Percentiles rank a stretch among this genome's conserved stretches.
Conservation (phyloP, 2,888 invertebrate genomes). For the Isotomurus palustris region DNA sequence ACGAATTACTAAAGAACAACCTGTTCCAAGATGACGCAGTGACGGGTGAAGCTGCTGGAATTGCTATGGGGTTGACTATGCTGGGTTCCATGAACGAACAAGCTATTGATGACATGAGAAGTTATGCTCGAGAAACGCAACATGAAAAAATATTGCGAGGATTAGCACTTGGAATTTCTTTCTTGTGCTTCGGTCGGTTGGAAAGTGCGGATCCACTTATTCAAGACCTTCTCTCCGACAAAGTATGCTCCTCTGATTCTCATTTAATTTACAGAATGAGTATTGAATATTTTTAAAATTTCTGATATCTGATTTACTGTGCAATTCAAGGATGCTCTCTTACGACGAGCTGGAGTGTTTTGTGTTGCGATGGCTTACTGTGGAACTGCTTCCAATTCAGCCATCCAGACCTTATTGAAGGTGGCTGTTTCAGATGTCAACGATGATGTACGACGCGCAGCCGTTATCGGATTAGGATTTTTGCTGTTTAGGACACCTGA, state of each 20-base stretch:
- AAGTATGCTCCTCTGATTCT: too few species aligned
- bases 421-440: constrained; percentile 97
- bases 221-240: constrained; percentile 81
- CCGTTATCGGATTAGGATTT: constrained; percentile 97
- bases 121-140: constrained; percentile 89
- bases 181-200: constrained; percentile 93
- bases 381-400: constrained; percentile 95
- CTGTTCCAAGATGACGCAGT: constrained; percentile 98
- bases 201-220: constrained; percentile 95
- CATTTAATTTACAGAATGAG: too few species aligned
- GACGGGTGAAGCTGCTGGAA: constrained; percentile 97
- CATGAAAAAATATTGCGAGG: constrained; percentile 98
- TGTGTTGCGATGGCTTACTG: constrained; percentile 97
- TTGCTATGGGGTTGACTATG: constrained; percentile 99
- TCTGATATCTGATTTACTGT: not conserved
- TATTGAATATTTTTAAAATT: too few species aligned
- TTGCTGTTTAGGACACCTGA: constrained; percentile 93
- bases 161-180: constrained; percentile 90
- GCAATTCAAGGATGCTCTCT: constrained; percentile 66
- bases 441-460: constrained; percentile 96
- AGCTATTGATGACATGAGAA: constrained; percentile 91
- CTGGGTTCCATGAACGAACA: constrained; percentile 85
- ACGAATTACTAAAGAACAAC: constrained; percentile 93
- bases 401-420: constrained; percentile 87
- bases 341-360: constrained; percentile 95